phyloP scores from a whole-genome alignment of 2,113 vertebrate genomes.

The Upupa epops region DNA sequence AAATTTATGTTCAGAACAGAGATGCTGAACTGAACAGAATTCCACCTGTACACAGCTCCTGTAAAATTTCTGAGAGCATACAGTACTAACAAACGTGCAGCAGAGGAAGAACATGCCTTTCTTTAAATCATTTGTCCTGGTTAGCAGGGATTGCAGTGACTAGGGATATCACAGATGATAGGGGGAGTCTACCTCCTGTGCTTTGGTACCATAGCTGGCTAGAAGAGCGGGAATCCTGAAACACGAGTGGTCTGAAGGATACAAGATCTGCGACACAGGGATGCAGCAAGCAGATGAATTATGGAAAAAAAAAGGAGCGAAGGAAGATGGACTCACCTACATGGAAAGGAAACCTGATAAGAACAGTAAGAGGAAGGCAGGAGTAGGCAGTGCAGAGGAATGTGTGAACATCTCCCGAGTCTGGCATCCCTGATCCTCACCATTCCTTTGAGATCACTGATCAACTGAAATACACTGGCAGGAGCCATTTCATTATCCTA shows the following conservation, averaged over 20 bases:
- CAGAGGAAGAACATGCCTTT: not conserved
- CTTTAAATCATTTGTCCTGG: not conserved
- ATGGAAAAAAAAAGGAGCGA: conserved; percentile 15
- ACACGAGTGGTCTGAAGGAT: not conserved
- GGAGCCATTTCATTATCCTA: conserved; percentile 18
- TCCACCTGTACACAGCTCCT: not conserved
- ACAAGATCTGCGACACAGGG: not conserved
- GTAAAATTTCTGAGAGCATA: not conserved
- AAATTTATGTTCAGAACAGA: not conserved
- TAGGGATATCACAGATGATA: conserved; percentile 8
- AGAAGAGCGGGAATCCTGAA: not conserved
- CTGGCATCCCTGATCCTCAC: conserved; percentile 21
- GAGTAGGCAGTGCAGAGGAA: conserved; percentile 56
- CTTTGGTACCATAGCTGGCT: not conserved
- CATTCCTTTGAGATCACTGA: conserved; percentile 50
- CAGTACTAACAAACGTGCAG: not conserved
- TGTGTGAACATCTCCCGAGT: conserved; percentile 37
- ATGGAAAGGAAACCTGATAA: conserved; percentile 57
- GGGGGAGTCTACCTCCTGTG: not conserved
- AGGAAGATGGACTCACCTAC: conserved; percentile 66
- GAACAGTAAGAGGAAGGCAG: conserved; percentile 64
- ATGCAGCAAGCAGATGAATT: conserved; percentile 8
- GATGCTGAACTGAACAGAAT: not conserved
- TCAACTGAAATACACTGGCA: conserved; percentile 50
- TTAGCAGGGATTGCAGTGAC: not conserved